Base-by-base conservation (phyloP, 92 coral and sea anemone species). In the Actinostola sp. region DNA sequence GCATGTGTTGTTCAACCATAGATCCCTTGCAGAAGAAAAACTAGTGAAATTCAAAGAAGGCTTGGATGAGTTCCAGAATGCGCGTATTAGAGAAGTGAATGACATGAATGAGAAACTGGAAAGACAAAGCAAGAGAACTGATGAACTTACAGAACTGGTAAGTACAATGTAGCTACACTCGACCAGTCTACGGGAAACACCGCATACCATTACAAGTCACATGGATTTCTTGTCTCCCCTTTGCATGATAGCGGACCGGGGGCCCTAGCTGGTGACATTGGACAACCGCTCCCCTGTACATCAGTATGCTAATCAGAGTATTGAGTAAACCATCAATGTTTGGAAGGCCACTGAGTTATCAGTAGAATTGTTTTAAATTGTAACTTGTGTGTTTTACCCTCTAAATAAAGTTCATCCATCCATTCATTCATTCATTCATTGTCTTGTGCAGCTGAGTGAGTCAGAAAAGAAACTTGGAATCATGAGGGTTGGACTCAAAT, bases 81-180 rank as follows among this genome's bases (percentile, higher is more conserved):
- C 85, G 0, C 92, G 84, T 60, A 76, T 87, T 34, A 87, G 39
- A 48, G 97, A 90, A 45, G 85, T 90, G 44, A 87, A 76, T 39
- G 89, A 85, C 58, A 86, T 75, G 84, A 83, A 83, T 30, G 89
- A 87, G 11, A 97, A 95, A 52, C 87, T 95, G 60, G 92, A 88
- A 25, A 78, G 88, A 70, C 93, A 83, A 38, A 72, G 92, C 45
- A 67, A 88, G 35, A 79, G 92, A 33, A 77, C 89, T 2, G 94
- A 95, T 50, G 95, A 95, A 59, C 97, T 88, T 54, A 83, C 92
- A 32, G 90, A 89, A 70, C 77, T 87, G 80, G 99, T 95, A 83
- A 60, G 87, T 23, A 15, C 46, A 41, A 15, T 41, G 7, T 41
- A 41, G 15, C 7, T 41, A 7, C 46, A 7, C 46, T 41, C 7